Evolutionary conservation across 2,797 vertebrate species (phyloP).

Genomic region (Esox masquinongy): DNA sequence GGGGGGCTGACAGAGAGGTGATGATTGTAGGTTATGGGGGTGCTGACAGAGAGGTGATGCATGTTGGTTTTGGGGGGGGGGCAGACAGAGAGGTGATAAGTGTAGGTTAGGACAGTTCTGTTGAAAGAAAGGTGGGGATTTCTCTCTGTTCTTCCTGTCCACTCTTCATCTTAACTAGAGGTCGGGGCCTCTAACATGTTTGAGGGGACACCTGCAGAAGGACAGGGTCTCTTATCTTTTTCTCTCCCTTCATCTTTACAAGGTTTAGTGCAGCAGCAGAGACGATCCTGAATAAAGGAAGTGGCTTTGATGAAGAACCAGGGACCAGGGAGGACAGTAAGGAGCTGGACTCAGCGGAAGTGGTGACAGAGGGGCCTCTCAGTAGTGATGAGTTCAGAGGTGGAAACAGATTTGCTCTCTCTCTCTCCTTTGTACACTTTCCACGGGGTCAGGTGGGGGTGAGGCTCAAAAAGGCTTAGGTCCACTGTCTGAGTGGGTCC

Average conservation of each 20-base stretch:
- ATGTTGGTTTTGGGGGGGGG: background rate
- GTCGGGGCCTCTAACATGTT: background rate
- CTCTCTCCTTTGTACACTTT: slow-evolving; percentile 22
- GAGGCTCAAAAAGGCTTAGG: slow-evolving; percentile 13
- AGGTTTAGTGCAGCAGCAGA: background rate
- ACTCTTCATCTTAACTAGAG: background rate
- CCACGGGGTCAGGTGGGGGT: background rate
- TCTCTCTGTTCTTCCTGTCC: background rate
- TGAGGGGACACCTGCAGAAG: background rate
- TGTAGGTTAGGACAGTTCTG: background rate
- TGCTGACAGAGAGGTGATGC: background rate
- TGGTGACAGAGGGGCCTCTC: slow-evolving; percentile 1
- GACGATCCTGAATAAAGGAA: background rate
- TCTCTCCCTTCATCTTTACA: background rate
- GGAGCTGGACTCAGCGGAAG: slow-evolving; percentile 16
- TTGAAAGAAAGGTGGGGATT: background rate
- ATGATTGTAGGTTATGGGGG: no score
- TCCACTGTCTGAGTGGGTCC: background rate
- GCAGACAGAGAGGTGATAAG: background rate
- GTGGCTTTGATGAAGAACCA: background rate
- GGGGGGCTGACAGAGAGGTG: no score
- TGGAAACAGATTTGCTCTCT: slow-evolving; percentile 24
- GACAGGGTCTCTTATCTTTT: background rate
- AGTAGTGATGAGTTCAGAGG: slow-evolving; percentile 31
- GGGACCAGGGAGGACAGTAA: background rate